Evolutionary conservation across 2,797 vertebrate species (phyloP).

Genomic region (Gallinago nigripennis): DNA sequence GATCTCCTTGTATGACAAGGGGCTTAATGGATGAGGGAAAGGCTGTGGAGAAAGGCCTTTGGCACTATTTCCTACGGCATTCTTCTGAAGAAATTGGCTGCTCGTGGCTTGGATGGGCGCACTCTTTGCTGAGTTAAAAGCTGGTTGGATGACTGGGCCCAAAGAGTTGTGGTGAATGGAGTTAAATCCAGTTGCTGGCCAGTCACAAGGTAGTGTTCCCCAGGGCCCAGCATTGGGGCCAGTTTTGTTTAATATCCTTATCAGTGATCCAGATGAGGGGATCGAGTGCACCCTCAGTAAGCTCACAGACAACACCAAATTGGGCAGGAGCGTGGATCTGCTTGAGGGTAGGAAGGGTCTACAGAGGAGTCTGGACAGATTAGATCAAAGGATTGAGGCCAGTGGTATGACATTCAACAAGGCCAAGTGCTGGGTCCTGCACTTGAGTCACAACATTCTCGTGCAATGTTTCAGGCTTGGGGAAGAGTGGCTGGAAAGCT

Average conservation of each 20-base stretch:
- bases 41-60: not conserved
- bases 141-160: not conserved
- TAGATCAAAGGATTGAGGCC: not conserved
- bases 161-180: not conserved
- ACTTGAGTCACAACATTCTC: not conserved
- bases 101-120: not conserved
- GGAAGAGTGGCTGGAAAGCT: not conserved
- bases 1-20: not conserved
- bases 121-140: not conserved
- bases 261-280: not conserved
- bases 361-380: not conserved
- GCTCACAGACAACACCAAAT: not conserved
- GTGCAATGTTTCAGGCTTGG: not conserved
- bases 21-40: not conserved
- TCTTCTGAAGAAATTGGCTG: not conserved
- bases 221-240: not conserved
- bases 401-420: not conserved
- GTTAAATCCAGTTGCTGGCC: not conserved
- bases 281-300: not conserved
- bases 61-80: not conserved
- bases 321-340: not conserved
- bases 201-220: not conserved
- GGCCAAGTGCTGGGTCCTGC: not conserved
- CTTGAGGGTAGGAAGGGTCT: not conserved
- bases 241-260: not conserved